These are phyloP conservation scores for Perizoma flavofasciatum DNA, from an alignment of 2,888 invertebrate genomes.

Conservation along the genomic window DNA sequence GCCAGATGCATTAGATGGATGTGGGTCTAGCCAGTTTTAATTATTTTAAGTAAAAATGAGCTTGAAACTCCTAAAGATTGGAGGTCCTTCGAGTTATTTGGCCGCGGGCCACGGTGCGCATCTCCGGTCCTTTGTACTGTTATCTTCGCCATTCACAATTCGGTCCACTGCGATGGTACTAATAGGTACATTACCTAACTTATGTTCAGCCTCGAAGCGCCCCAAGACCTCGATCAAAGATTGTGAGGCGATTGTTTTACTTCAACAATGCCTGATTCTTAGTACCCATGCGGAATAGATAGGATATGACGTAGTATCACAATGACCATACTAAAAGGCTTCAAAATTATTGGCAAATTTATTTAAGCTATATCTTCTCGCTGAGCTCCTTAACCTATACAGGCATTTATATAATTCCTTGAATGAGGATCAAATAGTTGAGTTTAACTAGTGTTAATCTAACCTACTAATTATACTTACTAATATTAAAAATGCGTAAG, in stretches of 20 bases:
- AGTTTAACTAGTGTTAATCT: too few species aligned
- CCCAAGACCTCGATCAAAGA: conserved; percentile 40
- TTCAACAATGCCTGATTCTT: conserved; percentile 40
- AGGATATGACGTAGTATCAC: conserved; percentile 8
- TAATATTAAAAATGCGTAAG: too few species aligned
- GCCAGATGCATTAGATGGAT: not conserved
- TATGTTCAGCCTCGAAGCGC: conserved; percentile 42
- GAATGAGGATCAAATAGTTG: too few species aligned
- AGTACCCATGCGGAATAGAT: conserved; percentile 24
- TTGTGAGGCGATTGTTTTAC: conserved; percentile 46
- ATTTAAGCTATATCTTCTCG: not conserved
- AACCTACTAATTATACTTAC: too few species aligned
- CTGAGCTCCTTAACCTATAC: too few species aligned
- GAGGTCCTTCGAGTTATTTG: conserved; percentile 61
- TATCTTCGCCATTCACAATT: conserved; percentile 80
- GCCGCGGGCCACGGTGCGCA: conserved; percentile 60
- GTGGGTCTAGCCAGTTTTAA: not conserved
- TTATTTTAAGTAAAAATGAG: conserved; percentile 2
- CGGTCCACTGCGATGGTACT: conserved; percentile 58
- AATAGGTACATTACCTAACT: conserved; percentile 45
- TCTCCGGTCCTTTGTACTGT: conserved; percentile 79
- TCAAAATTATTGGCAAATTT: not conserved
- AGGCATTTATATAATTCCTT: too few species aligned
- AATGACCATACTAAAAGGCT: conserved; percentile 8
- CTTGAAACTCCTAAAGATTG: conserved; percentile 29